These are phyloP conservation scores for Choloepus hoffmanni DNA, from an alignment of 2,113 vertebrate genomes.

Conservation along the genomic window DNA sequence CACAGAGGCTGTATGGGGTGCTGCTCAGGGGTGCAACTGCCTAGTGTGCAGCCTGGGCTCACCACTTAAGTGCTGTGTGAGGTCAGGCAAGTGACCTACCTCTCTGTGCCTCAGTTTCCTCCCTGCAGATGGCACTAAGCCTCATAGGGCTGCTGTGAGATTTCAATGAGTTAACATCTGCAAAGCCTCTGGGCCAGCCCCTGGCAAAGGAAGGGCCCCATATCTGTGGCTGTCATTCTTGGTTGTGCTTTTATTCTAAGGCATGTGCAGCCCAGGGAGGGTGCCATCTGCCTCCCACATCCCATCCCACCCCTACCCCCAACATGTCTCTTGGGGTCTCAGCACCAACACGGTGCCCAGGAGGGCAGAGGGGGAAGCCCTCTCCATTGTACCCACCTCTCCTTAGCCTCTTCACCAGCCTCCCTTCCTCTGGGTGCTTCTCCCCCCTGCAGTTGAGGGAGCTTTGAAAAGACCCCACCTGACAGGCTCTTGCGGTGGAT, in stretches of 20 bases:
- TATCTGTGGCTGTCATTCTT: background rate
- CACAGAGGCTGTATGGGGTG: background rate
- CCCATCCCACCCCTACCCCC: background rate
- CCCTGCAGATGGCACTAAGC: background rate
- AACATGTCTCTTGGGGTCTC: background rate
- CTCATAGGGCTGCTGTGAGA: background rate
- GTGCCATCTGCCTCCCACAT: background rate
- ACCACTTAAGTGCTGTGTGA: background rate
- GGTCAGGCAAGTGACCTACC: background rate
- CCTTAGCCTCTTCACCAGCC: background rate
- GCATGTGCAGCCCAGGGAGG: background rate
- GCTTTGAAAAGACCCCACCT: background rate
- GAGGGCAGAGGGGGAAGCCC: background rate
- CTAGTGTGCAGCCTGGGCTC: background rate
- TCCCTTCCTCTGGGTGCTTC: background rate
- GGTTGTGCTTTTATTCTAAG: background rate
- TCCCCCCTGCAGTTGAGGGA: background rate
- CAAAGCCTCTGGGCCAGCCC: background rate
- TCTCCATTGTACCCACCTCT: background rate
- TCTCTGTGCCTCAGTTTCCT: background rate
- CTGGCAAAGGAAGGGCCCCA: background rate
- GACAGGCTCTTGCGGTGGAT: background rate
- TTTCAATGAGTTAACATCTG: background rate
- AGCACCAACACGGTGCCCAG: background rate
- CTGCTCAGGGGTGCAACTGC: background rate